Base-by-base conservation (phyloP, 2,113 vertebrate species). In the Phainopepla nitens region DNA sequence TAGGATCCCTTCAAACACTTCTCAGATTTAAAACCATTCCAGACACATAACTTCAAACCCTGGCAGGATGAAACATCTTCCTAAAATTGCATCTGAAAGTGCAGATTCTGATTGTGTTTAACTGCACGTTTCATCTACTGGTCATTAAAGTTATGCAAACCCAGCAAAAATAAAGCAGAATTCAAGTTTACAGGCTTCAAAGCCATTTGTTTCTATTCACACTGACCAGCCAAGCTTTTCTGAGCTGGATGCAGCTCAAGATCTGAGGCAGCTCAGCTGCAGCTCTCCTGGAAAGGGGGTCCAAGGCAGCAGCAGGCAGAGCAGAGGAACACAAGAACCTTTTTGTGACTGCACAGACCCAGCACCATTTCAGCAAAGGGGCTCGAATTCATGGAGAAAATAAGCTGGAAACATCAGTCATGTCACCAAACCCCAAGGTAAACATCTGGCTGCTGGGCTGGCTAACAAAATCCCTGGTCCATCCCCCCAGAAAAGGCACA, bases 191-290 rank as follows among this genome's bases (percentile, higher is more conserved):
- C 58, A 87, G 68, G 33, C 73, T 75, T 61, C 89, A 89, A 75
- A 93, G 66, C 58, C 45, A 7, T 72, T 91, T 82, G 71, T 82
- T 93, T 72, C 76, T 92, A 76, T 75, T 92, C 92, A 45, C 66
- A 82, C 36, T 31, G 87, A 65, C 49, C 89, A 51, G 91, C 83
- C 94, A 95, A 95, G 86, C 87, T 73, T 77, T 78, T 35, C 95
- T 45, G 86, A 93, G 95, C 88, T 90, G 89, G 85, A 91, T 75
- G 84, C 57, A 85, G 89, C 95, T 90, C 95, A 90, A 76, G 84
- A 65, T 87, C 23, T 70, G 83, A 82, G 75, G 89, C 1, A 79
- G 73, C 35, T 84, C 70, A 84, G 83, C 87, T 62, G 92, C 91
- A 90, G 53, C 87, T 78, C 87, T 90, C 49, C 87, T 87, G 47